phyloP scores from a whole-genome alignment of 2,797 vertebrate genomes.

The Discoglossus pictus region DNA sequence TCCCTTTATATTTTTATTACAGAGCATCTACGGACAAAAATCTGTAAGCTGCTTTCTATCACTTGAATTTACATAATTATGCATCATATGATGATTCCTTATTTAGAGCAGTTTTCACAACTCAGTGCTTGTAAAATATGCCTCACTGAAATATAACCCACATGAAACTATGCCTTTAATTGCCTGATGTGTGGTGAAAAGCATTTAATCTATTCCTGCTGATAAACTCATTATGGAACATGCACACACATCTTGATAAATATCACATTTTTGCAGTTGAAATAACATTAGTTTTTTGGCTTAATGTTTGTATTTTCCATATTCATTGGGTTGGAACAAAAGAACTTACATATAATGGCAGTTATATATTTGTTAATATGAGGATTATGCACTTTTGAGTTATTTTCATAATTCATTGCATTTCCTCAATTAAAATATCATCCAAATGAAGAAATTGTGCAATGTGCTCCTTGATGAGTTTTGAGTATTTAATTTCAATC shows the following conservation, averaged over 20 bases:
- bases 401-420: constrained; percentile 31
- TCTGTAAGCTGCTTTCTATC: not conserved
- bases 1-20: no score
- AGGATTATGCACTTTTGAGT: not conserved
- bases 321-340: not conserved
- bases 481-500: not conserved
- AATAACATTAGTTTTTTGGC: not conserved
- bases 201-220: not conserved
- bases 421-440: constrained; percentile 39
- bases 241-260: not conserved
- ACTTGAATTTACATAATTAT: not conserved
- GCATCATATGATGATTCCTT: not conserved
- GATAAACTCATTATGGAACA: not conserved
- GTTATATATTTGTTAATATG: constrained; percentile 14
- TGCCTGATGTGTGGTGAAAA: not conserved
- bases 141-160: not conserved
- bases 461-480: constrained; percentile 32
- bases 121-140: constrained; percentile 3
- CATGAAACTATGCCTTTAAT: not conserved
- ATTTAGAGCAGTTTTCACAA: not conserved
- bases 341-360: constrained; percentile 26
- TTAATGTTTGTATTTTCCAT: not conserved
- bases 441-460: constrained; percentile 25
- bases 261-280: not conserved
- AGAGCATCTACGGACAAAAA: not conserved